Conservation (phyloP, 2,797 vertebrate species). For the Gymnothorax reevesii region DNA sequence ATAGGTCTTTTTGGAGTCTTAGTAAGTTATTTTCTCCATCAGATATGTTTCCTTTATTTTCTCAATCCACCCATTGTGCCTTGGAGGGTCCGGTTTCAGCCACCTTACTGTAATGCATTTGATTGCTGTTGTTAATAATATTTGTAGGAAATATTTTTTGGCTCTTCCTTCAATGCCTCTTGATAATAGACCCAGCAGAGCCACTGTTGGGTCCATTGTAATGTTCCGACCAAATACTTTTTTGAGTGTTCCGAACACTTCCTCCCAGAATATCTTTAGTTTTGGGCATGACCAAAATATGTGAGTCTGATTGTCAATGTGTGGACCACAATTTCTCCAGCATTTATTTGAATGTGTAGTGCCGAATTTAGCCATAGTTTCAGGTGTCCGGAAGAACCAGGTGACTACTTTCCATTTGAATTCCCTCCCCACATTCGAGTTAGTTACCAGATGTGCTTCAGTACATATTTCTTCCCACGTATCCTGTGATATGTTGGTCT, state of each 20-base stretch:
- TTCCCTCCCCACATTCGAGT: constrained; percentile 28
- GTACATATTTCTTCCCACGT: constrained; percentile 17
- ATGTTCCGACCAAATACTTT: too few species aligned
- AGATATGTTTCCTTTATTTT: not conserved
- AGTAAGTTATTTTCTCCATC: constrained; percentile 20
- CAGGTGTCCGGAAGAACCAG: constrained; percentile 13
- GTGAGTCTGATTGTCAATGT: too few species aligned
- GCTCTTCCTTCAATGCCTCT: too few species aligned
- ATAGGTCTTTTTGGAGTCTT: too few species aligned
- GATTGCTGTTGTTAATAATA: not conserved
- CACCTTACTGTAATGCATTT: constrained; percentile 7
- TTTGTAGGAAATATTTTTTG: too few species aligned
- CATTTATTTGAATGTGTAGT: too few species aligned
- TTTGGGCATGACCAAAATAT: too few species aligned
- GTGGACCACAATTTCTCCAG: too few species aligned
- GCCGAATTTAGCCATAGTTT: not conserved
- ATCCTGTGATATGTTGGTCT: not conserved
- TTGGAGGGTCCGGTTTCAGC: constrained; percentile 9
- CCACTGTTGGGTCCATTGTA: not conserved
- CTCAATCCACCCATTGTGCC: not conserved
- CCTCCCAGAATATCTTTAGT: too few species aligned
- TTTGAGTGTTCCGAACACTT: too few species aligned
- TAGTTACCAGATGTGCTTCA: too few species aligned
- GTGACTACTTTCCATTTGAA: constrained; percentile 31
- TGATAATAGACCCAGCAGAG: too few species aligned